Percentiles rank a stretch among this genome's conserved stretches.
phyloP scores from a whole-genome alignment of 2,797 vertebrate species.

The Mustela erminea region DNA sequence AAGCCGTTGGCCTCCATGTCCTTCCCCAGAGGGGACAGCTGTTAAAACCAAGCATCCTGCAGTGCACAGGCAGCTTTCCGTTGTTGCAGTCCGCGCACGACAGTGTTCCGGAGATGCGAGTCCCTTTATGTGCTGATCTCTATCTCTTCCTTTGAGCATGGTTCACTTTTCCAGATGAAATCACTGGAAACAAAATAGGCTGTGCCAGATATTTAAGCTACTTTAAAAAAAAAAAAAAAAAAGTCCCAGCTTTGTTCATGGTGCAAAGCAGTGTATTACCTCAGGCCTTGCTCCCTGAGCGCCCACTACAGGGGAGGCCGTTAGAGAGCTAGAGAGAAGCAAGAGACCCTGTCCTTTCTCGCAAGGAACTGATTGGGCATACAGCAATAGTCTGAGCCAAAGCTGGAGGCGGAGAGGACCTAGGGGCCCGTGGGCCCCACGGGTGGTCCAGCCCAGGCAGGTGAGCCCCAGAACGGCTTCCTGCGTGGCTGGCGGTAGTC shows the following conservation, averaged over 20 bases:
- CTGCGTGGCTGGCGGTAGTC: not conserved
- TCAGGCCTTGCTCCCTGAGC: not conserved
- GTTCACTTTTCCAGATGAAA: slow-evolving; percentile 67
- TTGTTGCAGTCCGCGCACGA: not conserved
- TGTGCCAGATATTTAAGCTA: not conserved
- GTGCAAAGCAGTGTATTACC: not conserved
- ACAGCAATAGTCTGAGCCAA: not conserved
- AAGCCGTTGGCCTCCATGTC: fast-evolving
- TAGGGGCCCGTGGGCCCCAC: not conserved
- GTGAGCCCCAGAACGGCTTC: not conserved
- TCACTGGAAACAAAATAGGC: slow-evolving; percentile 49
- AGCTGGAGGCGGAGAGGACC: not conserved
- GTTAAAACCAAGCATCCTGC: not conserved
- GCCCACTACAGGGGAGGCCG: fast-evolving
- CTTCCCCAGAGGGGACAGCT: not conserved
- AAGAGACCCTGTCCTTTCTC: not conserved
- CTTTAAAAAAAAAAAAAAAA: not conserved
- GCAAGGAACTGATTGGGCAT: not conserved
- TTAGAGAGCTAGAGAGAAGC: not conserved
- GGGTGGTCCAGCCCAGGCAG: not conserved
- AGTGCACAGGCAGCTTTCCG: not conserved
- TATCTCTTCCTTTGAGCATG: slow-evolving; percentile 71
- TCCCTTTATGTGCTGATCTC: slow-evolving; percentile 47
- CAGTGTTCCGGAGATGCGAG: slow-evolving; percentile 11
- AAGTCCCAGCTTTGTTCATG: not conserved